phyloP scores from a whole-genome alignment of 2,888 invertebrate species.

The Aplocera efformata region DNA sequence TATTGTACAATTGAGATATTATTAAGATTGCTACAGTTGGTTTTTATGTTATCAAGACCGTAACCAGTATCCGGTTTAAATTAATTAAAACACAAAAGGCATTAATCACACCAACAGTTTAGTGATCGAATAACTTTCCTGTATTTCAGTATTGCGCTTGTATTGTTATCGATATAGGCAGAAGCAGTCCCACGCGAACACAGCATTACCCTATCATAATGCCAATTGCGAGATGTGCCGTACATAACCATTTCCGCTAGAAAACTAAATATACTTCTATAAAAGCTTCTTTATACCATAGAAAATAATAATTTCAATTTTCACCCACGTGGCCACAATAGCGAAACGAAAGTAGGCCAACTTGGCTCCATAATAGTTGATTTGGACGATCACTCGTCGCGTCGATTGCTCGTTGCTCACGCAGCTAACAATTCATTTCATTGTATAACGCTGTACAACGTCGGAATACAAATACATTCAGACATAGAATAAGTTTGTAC shows the following conservation, averaged over 20 bases:
- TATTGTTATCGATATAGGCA: not conserved
- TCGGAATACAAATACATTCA: slow-evolving; percentile 42
- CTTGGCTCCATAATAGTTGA: slow-evolving; percentile 41
- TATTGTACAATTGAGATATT: slow-evolving; percentile 20
- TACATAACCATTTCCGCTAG: slow-evolving; percentile 46
- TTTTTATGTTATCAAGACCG: slow-evolving; percentile 15
- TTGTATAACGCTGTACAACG: slow-evolving; percentile 41
- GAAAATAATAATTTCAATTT: slow-evolving; percentile 34
- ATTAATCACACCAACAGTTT: not conserved
- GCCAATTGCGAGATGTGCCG: slow-evolving; percentile 42
- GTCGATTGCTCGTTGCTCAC: slow-evolving; percentile 17
- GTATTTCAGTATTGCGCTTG: not conserved
- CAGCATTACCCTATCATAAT: slow-evolving; percentile 31
- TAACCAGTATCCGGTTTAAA: slow-evolving; percentile 20
- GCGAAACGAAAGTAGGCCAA: slow-evolving; percentile 48
- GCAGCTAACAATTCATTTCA: slow-evolving; percentile 31
- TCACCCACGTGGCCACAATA: slow-evolving; percentile 25
- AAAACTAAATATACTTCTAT: slow-evolving; percentile 16
- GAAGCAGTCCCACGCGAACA: slow-evolving; percentile 8
- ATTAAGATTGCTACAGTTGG: slow-evolving; percentile 13
- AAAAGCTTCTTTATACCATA: slow-evolving; percentile 18
- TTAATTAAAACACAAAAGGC: slow-evolving; percentile 1
- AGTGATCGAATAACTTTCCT: slow-evolving; percentile 1
- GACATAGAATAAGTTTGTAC: slow-evolving; percentile 19
- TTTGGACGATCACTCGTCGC: slow-evolving; percentile 28